phyloP scores from a whole-genome alignment of 2,797 vertebrate genomes.

The Sternotherus odoratus region DNA sequence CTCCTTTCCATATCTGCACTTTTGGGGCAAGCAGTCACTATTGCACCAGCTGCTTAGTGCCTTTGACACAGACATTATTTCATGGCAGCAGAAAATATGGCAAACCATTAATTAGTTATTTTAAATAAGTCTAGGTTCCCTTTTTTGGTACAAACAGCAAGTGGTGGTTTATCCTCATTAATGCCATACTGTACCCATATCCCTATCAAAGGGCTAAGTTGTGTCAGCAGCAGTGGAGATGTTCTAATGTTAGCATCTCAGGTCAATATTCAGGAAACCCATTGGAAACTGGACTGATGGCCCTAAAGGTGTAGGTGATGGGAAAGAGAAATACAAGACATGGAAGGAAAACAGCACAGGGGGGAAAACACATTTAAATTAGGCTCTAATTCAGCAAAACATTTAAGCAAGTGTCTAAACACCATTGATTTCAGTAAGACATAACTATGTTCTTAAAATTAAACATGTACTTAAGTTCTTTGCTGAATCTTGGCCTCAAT shows the following conservation, averaged over 20 bases:
- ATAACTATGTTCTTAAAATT: neutral
- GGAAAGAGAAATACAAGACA: neutral
- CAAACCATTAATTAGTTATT: neutral
- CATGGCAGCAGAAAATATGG: neutral
- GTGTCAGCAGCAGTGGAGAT: neutral
- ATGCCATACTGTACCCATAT: neutral
- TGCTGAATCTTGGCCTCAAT: constrained; percentile 36
- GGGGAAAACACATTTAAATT: neutral
- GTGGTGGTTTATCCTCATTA: neutral
- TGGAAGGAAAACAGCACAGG: neutral
- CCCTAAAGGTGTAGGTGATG: neutral
- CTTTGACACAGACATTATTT: neutral
- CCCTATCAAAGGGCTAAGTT: neutral
- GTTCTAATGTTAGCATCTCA: neutral
- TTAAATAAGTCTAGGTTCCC: accelerated
- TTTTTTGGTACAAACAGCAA: constrained; percentile 5
- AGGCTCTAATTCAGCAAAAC: neutral
- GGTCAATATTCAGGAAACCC: neutral
- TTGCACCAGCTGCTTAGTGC: neutral
- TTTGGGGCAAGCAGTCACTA: neutral
- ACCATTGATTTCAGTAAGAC: neutral
- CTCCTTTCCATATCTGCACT: neutral
- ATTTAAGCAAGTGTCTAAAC: neutral
- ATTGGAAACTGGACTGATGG: neutral
- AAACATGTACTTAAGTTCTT: constrained; percentile 18